Percentiles rank a stretch among this genome's conserved stretches.
These are phyloP conservation scores for Zapornia atra DNA, from an alignment of 2,113 vertebrate species.

Conservation along the genomic window DNA sequence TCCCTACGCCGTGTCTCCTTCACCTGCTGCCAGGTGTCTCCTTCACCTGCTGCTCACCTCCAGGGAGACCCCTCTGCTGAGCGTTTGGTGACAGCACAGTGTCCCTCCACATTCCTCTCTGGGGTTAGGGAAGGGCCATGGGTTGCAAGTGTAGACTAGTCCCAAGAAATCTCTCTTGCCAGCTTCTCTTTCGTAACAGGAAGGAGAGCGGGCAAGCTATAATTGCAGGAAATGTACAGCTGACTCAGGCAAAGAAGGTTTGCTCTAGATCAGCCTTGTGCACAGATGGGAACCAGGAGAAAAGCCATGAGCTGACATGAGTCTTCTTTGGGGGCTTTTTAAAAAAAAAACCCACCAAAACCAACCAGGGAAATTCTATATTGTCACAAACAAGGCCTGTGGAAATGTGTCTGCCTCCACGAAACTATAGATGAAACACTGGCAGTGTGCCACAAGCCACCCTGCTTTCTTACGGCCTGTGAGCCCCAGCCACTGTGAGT, in stretches of 20 bases:
- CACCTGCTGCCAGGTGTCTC: neutral
- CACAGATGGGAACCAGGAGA: neutral
- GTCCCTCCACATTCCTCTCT: neutral
- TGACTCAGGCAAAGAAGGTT: slow-evolving; percentile 13
- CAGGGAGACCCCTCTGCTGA: fast-evolving
- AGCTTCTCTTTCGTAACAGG: slow-evolving; percentile 47
- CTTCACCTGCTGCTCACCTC: neutral
- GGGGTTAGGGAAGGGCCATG: slow-evolving; percentile 1
- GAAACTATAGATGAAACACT: neutral
- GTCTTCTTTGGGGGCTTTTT: neutral
- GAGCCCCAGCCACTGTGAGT: neutral
- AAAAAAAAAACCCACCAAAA: neutral
- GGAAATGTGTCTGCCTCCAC: neutral
- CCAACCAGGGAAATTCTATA: neutral
- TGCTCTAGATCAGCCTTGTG: neutral
- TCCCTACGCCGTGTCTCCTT: fast-evolving
- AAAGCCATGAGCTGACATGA: neutral
- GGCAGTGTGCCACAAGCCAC: neutral
- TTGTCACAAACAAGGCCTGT: neutral
- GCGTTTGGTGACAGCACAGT: fast-evolving
- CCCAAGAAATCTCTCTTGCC: slow-evolving; percentile 19
- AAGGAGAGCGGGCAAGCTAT: slow-evolving; percentile 31
- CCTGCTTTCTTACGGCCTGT: neutral
- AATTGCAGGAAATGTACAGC: slow-evolving; percentile 20
- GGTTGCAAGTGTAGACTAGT: slow-evolving; percentile 21